Evolutionary conservation across 2,797 vertebrate genomes (phyloP).

Genomic region (Phaenicophaeus curvirostris): DNA sequence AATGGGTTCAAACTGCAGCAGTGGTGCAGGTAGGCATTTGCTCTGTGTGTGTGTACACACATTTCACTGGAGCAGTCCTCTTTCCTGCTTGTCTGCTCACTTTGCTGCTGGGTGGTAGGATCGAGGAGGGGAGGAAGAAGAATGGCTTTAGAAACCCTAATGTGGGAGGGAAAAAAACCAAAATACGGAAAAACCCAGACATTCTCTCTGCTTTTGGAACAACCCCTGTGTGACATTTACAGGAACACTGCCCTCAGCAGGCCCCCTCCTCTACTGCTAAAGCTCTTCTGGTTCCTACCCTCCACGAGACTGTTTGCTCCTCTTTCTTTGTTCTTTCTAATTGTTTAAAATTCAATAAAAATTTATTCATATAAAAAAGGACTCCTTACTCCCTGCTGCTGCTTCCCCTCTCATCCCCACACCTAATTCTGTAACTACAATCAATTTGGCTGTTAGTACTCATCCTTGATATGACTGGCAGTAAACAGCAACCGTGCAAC

Average conservation of each 20-base stretch:
- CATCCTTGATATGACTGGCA: neutral
- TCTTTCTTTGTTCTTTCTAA: slow-evolving; percentile 83
- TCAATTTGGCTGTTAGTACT: neutral
- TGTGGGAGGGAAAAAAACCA: neutral
- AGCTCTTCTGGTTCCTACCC: slow-evolving; percentile 56
- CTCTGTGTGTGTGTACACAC: neutral
- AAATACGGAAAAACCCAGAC: slow-evolving; percentile 15
- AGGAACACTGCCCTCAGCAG: slow-evolving; percentile 62
- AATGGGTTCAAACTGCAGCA: neutral
- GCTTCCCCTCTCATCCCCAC: neutral
- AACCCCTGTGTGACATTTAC: slow-evolving; percentile 43
- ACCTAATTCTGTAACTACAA: neutral
- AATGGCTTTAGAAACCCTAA: slow-evolving; percentile 20
- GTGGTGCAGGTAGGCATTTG: neutral
- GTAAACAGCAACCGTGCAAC: neutral
- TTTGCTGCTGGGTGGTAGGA: neutral
- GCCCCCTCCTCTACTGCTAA: slow-evolving; percentile 19
- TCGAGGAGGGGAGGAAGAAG: neutral
- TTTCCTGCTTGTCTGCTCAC: neutral
- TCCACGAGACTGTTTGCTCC: slow-evolving; percentile 75
- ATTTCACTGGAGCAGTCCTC: neutral
- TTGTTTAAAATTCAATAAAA: slow-evolving; percentile 82
- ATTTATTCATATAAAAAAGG: slow-evolving; percentile 79
- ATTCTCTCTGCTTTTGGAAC: slow-evolving; percentile 51
- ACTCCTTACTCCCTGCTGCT: slow-evolving; percentile 42